Evolutionary conservation across 2,797 vertebrate species (phyloP), one percentile per base, ranked within the genome.

Genomic region (Micropoecilia bifurca): DNA sequence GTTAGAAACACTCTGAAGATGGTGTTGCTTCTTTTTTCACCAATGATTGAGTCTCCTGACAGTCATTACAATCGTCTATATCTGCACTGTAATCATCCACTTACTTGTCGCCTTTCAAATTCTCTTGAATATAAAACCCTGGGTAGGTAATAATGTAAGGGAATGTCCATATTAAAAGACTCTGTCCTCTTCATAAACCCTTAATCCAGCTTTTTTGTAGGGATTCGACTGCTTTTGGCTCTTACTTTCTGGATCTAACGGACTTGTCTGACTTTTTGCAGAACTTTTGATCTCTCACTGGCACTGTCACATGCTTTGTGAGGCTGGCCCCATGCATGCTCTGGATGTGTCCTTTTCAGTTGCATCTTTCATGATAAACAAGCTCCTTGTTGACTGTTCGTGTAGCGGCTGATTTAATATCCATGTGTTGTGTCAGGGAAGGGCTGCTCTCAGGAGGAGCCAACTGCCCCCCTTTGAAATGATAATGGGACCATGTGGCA

Each of bases 391-490:
- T 91, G 87, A 89, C 84, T 81, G 73, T 91, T 87, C 85, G 86
- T 79, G 81, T 88, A 80, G 73, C 85, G 10, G 77, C 82, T 85
- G 78, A 89, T 93, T 93, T 87, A 77, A 92, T 93, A 92, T 87
- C 81, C 80, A 57, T 43, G 18, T 84, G 71, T 77, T 83, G 88
- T 92, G 90, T 90, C 81, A 82, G 85, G 80, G 88, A 83, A 87
- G 79, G 75, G 72, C 81, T 79, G 69, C 36, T 80, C 80, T 71
- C 53, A 55, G 79, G 72, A 84, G 53, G 74, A 79, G 79, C 88
- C 84, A 77, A 69, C 86, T 81, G 85, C 85, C 82, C 79, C 79
- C 47, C 90, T 95, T 95, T 95, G 93, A 96, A 95, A 95, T 95
- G 91, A 88, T 94, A 95, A 95, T 95, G 39, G 36, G 73, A 57